Evolutionary conservation across 2,113 vertebrate species (phyloP).

Genomic region (Nycticorax nycticorax): DNA sequence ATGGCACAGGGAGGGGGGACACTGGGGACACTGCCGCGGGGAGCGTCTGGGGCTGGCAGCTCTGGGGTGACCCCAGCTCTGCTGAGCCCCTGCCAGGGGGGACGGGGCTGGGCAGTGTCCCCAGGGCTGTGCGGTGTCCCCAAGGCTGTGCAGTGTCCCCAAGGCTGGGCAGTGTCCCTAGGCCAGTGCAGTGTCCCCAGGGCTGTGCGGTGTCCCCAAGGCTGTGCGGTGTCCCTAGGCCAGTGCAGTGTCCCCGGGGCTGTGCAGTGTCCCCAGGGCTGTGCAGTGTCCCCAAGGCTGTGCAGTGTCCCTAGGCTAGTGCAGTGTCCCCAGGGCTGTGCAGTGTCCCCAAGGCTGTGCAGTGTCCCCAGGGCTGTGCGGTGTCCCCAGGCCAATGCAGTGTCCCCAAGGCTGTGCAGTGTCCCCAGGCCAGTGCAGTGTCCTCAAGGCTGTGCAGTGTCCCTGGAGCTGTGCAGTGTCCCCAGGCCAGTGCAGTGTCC

Average conservation of each 20-base stretch:
- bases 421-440: not conserved
- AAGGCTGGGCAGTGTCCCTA: too few species aligned
- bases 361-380: not conserved
- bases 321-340: not conserved
- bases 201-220: not conserved
- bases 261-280: not conserved
- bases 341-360: not conserved
- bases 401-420: not conserved
- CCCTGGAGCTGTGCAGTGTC: not conserved
- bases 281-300: not conserved
- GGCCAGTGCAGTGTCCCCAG: too few species aligned
- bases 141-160: too few species aligned
- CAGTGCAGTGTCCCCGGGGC: too few species aligned
- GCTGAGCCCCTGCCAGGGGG: not conserved
- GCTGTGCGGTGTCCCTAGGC: too few species aligned
- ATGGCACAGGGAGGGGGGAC: not conserved
- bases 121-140: not conserved
- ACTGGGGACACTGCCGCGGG: not conserved
- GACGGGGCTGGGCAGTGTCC: not conserved
- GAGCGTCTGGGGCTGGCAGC: not conserved
- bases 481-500: not conserved
- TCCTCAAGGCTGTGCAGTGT: not conserved
- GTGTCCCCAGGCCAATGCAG: not conserved
- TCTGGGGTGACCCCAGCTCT: not conserved
- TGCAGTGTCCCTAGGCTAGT: not conserved